A percentile compares a stretch with the other conserved stretches of the same genome.
phyloP scores from a whole-genome alignment of 2,113 vertebrate genomes.

The Saguinus imperator region DNA sequence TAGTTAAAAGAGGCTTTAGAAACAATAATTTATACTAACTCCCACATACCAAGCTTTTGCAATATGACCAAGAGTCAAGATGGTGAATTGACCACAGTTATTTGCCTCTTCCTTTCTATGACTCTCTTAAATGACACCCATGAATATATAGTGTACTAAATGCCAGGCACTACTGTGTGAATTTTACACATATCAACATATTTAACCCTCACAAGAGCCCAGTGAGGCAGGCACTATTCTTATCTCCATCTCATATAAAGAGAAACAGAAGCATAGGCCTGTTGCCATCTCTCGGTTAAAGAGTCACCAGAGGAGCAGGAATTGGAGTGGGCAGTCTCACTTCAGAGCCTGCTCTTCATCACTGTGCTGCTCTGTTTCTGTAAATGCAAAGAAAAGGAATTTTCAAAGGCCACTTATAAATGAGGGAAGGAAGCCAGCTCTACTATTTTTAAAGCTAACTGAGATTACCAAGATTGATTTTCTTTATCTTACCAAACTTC shows the following conservation, averaged over 20 bases:
- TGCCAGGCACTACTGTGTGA: not conserved
- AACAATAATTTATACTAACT: not conserved
- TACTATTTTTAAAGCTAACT: not conserved
- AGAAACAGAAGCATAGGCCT: not conserved
- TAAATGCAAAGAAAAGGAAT: not conserved
- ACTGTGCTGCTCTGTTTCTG: not conserved
- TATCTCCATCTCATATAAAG: not conserved
- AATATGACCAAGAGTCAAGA: not conserved
- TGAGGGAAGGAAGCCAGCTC: not conserved
- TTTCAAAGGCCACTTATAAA: not conserved
- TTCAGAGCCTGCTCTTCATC: not conserved
- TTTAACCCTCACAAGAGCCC: not conserved
- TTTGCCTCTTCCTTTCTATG: not conserved
- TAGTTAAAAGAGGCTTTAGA: not conserved
- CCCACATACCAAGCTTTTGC: not conserved
- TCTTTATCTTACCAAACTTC: not conserved
- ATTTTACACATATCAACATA: not conserved
- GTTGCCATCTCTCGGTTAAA: not conserved
- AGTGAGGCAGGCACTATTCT: not conserved
- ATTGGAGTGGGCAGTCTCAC: rapidly evolving
- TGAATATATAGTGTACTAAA: not conserved
- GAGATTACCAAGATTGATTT: not conserved
- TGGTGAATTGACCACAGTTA: not conserved
- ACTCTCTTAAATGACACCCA: not conserved
- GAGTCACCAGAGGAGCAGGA: not conserved